Evolutionary conservation across 2,797 vertebrate genomes (phyloP).

Genomic region (Myiothlypis chrysogaster): DNA sequence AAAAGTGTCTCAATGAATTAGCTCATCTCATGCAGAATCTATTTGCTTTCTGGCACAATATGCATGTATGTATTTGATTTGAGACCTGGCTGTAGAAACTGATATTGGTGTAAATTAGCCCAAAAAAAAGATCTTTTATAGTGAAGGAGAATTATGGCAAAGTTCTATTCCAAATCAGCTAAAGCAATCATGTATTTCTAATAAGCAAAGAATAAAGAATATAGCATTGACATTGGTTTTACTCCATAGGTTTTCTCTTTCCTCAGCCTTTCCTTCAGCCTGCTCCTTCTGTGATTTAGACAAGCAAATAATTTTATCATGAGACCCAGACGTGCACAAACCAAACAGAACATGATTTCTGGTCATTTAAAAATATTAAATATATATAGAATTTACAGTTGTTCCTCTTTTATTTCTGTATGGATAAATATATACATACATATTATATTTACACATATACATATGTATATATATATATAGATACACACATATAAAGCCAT

Average conservation of each 20-base stretch:
- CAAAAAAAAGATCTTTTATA: not conserved
- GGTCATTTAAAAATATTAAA: not conserved
- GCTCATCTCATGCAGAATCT: not conserved
- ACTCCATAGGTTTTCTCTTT: not conserved
- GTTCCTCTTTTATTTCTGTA: conserved; percentile 7
- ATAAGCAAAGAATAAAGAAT: not conserved
- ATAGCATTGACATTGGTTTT: not conserved
- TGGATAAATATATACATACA: not conserved
- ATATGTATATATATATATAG: not conserved
- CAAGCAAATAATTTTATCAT: not conserved
- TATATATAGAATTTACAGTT: not conserved
- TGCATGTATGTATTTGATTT: not conserved
- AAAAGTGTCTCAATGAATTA: not conserved
- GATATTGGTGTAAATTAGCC: not conserved
- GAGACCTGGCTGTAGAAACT: not conserved
- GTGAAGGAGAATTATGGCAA: not conserved
- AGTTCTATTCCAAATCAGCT: not conserved
- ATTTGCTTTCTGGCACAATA: not conserved
- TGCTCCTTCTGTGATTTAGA: not conserved
- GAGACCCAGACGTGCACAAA: not conserved
- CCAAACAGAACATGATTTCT: not conserved
- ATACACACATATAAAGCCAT: not conserved
- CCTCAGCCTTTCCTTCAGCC: not conserved
- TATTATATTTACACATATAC: not conserved
- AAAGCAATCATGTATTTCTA: not conserved